A percentile compares a stretch with the other conserved stretches of the same genome.
Evolutionary conservation across 2,113 vertebrate genomes (phyloP).

Genomic region (Mormyrus iriodes): DNA sequence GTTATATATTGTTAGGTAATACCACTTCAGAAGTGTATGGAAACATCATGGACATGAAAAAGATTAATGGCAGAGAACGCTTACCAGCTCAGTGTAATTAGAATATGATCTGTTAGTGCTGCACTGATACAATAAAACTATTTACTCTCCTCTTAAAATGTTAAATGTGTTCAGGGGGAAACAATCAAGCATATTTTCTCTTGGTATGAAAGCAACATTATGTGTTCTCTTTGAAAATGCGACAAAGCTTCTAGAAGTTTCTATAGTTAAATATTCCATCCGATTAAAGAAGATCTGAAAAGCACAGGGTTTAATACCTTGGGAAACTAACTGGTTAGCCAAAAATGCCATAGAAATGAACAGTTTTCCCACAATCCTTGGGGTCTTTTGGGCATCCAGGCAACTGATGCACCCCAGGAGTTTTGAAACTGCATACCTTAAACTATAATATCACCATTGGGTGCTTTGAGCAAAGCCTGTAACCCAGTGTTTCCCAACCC

Average conservation of each 20-base stretch:
- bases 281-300: conserved; percentile 3
- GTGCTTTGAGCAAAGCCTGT: no score
- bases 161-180: not conserved
- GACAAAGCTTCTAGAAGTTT: not conserved
- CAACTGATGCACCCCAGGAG: not conserved
- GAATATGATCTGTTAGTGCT: not conserved
- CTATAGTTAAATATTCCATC: not conserved
- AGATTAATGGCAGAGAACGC: not conserved
- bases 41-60: not conserved
- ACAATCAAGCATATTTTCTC: not conserved
- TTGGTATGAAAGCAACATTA: not conserved
- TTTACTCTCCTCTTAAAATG: not conserved
- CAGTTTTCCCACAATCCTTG: not conserved
- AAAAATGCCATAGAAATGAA: conserved; percentile 9
- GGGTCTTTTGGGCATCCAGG: not conserved
- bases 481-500: conserved; percentile 3
- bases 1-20: not conserved
- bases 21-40: not conserved
- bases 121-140: not conserved
- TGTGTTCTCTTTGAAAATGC: not conserved
- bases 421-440: not conserved
- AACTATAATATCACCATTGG: no score
- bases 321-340: not conserved
- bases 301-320: not conserved
- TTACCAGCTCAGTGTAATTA: not conserved